Conservation (phyloP, 2,113 vertebrate genomes). For the Macrotis lagotis region DNA sequence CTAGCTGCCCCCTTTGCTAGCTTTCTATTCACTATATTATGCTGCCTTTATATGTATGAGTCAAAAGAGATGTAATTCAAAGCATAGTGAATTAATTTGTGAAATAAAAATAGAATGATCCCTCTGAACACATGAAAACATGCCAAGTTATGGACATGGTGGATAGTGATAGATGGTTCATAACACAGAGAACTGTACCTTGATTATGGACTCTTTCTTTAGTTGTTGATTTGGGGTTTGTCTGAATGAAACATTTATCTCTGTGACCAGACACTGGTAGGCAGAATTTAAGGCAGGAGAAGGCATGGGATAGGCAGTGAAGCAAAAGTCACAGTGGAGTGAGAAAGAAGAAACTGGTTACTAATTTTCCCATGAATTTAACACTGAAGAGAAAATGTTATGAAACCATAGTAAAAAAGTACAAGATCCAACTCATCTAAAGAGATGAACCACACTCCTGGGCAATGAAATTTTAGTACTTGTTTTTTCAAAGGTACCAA, state of each 20-base stretch:
- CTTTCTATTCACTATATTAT: neutral
- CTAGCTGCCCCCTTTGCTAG: neutral
- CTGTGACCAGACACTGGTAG: conserved; percentile 95
- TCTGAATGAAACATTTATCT: conserved; percentile 97
- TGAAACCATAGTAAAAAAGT: conserved; percentile 71
- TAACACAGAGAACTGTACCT: conserved; percentile 90
- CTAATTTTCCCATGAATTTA: conserved; percentile 80
- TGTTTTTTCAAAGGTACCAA: conserved; percentile 70
- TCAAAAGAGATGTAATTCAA: neutral
- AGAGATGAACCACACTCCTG: conserved; percentile 73
- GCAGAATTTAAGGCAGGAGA: conserved; percentile 86
- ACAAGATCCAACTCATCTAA: conserved; percentile 78
- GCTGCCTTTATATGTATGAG: neutral
- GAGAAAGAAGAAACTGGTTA: conserved; percentile 81
- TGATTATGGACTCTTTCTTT: conserved; percentile 91
- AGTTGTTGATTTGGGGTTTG: conserved; percentile 92
- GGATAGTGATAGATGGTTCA: conserved; percentile 72
- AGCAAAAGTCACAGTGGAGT: conserved; percentile 78
- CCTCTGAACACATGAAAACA: conserved; percentile 58
- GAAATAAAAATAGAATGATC: neutral
- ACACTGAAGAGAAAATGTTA: conserved; percentile 70
- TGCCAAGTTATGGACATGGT: conserved; percentile 68
- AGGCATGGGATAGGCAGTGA: conserved; percentile 84
- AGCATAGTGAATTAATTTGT: neutral
- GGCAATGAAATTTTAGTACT: conserved; percentile 71